phyloP scores from a whole-genome alignment of 1,140 invertebrate species.

The Drosophila tsacasi region DNA sequence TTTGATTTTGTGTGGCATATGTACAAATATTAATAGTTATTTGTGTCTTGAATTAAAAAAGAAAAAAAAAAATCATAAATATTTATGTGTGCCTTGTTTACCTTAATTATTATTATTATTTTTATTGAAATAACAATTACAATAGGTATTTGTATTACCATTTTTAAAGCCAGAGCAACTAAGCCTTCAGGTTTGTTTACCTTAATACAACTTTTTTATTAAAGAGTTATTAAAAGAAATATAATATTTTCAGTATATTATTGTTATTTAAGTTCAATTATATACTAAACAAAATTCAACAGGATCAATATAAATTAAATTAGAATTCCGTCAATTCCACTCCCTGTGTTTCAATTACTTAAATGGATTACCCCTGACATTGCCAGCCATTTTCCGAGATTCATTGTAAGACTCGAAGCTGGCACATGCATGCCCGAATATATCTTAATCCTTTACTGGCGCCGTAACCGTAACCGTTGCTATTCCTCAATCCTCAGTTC shows the following conservation, averaged over 20 bases:
- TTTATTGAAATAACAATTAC: too few relatives aligned
- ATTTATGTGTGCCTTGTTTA: background rate
- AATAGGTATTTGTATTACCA: too few relatives aligned
- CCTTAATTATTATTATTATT: too few relatives aligned
- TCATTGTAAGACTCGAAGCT: conserved; percentile 2
- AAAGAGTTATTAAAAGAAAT: too few relatives aligned
- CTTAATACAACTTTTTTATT: too few relatives aligned
- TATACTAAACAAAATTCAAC: too few relatives aligned
- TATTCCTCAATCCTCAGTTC: conserved; percentile 35
- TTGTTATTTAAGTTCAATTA: too few relatives aligned
- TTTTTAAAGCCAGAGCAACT: too few relatives aligned
- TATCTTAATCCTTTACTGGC: conserved; percentile 28
- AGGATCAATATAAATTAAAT: too few relatives aligned
- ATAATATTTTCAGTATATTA: too few relatives aligned
- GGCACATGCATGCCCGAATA: conserved; percentile 7
- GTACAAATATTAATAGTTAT: background rate
- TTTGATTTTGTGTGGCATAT: background rate
- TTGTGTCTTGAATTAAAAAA: background rate
- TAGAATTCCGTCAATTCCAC: background rate
- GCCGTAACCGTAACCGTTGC: conserved; percentile 6
- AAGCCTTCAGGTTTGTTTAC: too few relatives aligned
- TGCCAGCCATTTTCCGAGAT: conserved; percentile 5
- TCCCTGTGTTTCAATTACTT: conserved; percentile 28
- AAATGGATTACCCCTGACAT: conserved; percentile 21
- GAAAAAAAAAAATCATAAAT: background rate